phyloP scores from a whole-genome alignment of 2,797 vertebrate genomes.

The Borostomias antarcticus region DNA sequence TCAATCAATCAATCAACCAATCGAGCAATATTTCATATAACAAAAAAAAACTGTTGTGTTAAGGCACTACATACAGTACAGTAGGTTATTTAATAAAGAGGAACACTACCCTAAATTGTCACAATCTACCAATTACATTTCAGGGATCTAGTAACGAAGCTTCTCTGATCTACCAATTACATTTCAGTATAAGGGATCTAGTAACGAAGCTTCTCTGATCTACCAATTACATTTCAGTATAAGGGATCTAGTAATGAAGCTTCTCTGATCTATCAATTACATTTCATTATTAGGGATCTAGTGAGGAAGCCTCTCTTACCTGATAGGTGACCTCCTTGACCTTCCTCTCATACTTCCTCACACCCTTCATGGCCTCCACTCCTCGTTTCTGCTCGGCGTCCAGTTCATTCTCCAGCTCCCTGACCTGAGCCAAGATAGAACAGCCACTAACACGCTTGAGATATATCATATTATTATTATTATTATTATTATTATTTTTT shows the following conservation, averaged over 20 bases:
- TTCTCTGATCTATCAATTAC: no score
- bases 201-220: no score
- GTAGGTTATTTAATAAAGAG: no score
- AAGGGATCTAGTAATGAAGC: not conserved
- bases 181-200: no score
- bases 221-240: no score
- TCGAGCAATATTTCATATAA: not conserved
- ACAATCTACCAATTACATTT: no score
- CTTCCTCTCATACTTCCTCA: slow-evolving; percentile 80
- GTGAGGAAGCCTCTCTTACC: slow-evolving; percentile 62
- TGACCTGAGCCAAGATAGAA: slow-evolving; percentile 68
- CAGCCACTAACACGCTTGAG: not conserved
- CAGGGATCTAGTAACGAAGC: no score
- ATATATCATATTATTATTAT: not conserved
- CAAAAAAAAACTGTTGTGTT: no score
- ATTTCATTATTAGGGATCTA: no score
- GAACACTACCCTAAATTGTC: no score
- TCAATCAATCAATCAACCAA: not conserved
- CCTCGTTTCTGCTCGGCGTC: slow-evolving; percentile 81
- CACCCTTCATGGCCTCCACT: slow-evolving; percentile 77
- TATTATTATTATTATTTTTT: not conserved
- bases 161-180: no score
- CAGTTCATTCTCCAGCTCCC: slow-evolving; percentile 79
- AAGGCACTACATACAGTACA: no score
- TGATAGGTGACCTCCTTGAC: slow-evolving; percentile 84